phyloP scores from a whole-genome alignment of 2,888 invertebrate species.

The Salpingus planirostris region DNA sequence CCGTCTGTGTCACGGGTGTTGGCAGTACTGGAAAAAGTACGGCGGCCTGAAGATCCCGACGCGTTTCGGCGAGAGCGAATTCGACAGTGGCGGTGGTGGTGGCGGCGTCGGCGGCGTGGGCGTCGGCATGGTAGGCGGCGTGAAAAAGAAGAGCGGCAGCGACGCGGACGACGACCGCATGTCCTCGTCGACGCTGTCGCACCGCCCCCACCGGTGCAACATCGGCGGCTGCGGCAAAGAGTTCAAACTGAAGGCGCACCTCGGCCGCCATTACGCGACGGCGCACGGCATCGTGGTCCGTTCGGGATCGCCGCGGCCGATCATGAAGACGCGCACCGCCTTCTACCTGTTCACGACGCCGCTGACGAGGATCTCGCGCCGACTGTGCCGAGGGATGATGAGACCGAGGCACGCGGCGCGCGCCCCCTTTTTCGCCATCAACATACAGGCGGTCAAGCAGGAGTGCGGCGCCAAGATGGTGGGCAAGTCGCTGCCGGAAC shows the following conservation, averaged over 20 bases:
- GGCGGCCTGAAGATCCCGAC: constrained; percentile 86
- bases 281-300: constrained; percentile 75
- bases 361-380: constrained; percentile 79
- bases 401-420: constrained; percentile 81
- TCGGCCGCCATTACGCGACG: constrained; percentile 88
- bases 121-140: constrained; percentile 41
- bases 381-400: constrained; percentile 73
- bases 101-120: constrained; percentile 44
- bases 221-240: constrained; percentile 90
- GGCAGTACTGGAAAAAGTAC: constrained; percentile 98
- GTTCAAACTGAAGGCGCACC: constrained; percentile 90
- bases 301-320: constrained; percentile 75
- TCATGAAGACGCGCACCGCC: constrained; percentile 95
- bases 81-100: constrained; percentile 41
- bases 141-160: constrained; percentile 40
- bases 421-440: constrained; percentile 72
- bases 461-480: constrained; percentile 64
- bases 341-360: constrained; percentile 91
- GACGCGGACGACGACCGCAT: constrained; percentile 46
- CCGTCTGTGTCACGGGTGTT: constrained; percentile 88
- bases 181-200: constrained; percentile 46
- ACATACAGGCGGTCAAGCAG: constrained; percentile 67
- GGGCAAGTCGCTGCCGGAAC: constrained; percentile 43
- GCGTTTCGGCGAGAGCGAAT: constrained; percentile 44
- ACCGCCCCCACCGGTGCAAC: constrained; percentile 80